Percentiles rank a stretch among this genome's conserved stretches.
Conservation (phyloP, 2,797 vertebrate species). For the Cichlasoma orientale region DNA sequence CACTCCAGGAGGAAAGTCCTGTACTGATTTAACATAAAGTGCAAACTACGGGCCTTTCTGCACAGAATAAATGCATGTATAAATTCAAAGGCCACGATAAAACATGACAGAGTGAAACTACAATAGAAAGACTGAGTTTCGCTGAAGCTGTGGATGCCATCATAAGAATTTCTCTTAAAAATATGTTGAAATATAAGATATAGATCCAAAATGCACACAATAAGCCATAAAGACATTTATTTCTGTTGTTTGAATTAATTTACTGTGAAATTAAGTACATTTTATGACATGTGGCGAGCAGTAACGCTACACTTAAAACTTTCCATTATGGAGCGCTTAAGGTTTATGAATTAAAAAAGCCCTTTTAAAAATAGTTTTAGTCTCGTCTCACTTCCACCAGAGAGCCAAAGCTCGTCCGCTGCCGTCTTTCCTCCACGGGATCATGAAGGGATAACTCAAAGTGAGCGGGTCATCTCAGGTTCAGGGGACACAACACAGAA, state of each 20-base stretch:
- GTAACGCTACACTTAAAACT: not conserved
- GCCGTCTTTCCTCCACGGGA: not conserved
- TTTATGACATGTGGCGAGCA: not conserved
- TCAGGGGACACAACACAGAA: not conserved
- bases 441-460: not conserved
- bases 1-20: not conserved
- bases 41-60: no score
- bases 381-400: not conserved
- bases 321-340: not conserved
- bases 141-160: not conserved
- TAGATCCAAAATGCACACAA: not conserved
- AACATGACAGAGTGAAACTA: not conserved
- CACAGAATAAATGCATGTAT: not conserved
- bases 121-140: not conserved
- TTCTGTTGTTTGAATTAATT: not conserved
- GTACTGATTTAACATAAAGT: no score
- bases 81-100: not conserved
- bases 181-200: not conserved
- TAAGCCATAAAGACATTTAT: not conserved
- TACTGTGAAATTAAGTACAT: not conserved
- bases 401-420: constrained; percentile 13
- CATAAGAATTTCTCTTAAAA: not conserved
- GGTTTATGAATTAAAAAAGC: constrained; percentile 2
- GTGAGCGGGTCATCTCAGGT: not conserved
- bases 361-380: constrained; percentile 4